Percentiles rank a stretch among this genome's conserved stretches.
phyloP scores from a whole-genome alignment of 2,113 vertebrate genomes.

The human region GRCh38 chr1:91007501-91008000 shows the following conservation, averaged over 20 bases:
- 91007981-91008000: background rate
- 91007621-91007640: background rate
- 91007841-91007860: background rate
- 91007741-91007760: constrained; percentile 10
- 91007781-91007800: background rate
- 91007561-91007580: background rate
- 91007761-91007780: background rate
- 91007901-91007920: background rate
- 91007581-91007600: background rate
- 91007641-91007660: background rate
- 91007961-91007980: background rate
- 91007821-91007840: background rate
- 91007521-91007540: background rate
- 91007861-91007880: background rate
- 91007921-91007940: background rate
- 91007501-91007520: background rate
- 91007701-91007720: background rate
- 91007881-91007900: background rate
- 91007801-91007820: background rate
- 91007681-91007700: background rate
- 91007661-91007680: background rate
- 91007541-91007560: background rate
- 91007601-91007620: background rate
- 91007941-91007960: background rate
- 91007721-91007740: background rate